phyloP scores from a whole-genome alignment of 2,888 invertebrate species.

The Norana najaformis region DNA sequence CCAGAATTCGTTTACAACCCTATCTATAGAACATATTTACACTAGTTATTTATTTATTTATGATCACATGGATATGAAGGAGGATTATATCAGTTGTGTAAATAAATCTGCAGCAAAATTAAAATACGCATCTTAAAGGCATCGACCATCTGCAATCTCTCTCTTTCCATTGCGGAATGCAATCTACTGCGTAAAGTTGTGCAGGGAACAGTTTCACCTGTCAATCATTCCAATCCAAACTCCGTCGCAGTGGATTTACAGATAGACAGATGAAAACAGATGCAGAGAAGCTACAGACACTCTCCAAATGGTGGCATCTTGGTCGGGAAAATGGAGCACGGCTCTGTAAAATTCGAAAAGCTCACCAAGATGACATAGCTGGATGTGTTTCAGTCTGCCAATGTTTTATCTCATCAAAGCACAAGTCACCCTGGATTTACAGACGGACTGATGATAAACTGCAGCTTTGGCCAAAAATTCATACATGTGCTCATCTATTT shows the following conservation, averaged over 20 bases:
- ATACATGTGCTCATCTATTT: background rate
- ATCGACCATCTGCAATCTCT: too few species aligned
- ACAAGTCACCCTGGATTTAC: background rate
- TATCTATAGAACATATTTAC: background rate
- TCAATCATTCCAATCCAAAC: background rate
- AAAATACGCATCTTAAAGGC: too few species aligned
- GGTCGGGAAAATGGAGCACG: background rate
- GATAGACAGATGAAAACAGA: background rate
- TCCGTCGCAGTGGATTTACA: background rate
- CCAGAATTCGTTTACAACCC: background rate
- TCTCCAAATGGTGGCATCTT: conserved; percentile 22
- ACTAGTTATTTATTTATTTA: background rate
- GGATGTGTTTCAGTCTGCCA: background rate
- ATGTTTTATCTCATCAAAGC: background rate
- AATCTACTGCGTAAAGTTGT: too few species aligned
- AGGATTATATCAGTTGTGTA: background rate
- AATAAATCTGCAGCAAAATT: too few species aligned
- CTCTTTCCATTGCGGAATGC: too few species aligned
- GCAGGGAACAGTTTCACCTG: background rate
- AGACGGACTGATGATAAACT: background rate
- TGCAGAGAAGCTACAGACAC: background rate
- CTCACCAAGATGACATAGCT: conserved; percentile 23
- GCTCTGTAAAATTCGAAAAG: background rate
- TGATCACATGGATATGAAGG: background rate
- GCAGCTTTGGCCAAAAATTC: background rate